Evolutionary conservation across 2,113 vertebrate genomes (phyloP), one percentile per base, ranked within the genome.

Genomic region (Leucosticte australis): DNA sequence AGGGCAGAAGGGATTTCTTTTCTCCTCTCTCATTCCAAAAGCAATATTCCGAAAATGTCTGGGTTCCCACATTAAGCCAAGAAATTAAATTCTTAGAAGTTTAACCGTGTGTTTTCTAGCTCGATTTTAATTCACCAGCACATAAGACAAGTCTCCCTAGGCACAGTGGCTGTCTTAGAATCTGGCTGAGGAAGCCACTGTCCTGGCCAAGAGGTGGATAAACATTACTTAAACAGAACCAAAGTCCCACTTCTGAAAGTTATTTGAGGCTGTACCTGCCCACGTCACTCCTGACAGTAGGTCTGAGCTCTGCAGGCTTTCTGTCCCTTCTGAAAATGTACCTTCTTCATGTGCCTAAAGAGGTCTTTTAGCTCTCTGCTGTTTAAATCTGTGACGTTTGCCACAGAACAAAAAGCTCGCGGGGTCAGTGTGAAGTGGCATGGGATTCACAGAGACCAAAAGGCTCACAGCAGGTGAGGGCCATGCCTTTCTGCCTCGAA

Each of bases 1-100:
- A 46, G 95, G 81, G 96, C 92, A 96, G 96, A 96, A 96, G 95
- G 96, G 91, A 94, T 87, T 56, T 87, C 88, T 95, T 96, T 90
- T 91, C 94, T 97, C 88, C 85, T 91, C 64, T 83, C 71, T 86
- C 91, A 63, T 79, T 94, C 93, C 71, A 42, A 86, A 92, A 89
- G 89, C 85, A 57, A 82, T 69, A 93, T 94, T 91, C 91, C 68
- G 82, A 96, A 93, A 93, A 96, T n/a, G 85, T 21, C 94, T 85
- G 35, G n/a, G 87, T 78, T 97, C 87, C 93, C 68, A 19, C 20
- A 3, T 74, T 95, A 83, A 88, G 93, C 33, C 41, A 92, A 73
- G 93, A 92, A 94, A 95, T 78, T 78, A 84, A 79, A 89, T 82
- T 69, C 64, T 71, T 87, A 50, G 49, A 87, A 83, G 91, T 78